Evolutionary conservation across 2,113 vertebrate genomes (phyloP), one percentile per base, ranked within the genome.

Genomic region (Aix galericulata): DNA sequence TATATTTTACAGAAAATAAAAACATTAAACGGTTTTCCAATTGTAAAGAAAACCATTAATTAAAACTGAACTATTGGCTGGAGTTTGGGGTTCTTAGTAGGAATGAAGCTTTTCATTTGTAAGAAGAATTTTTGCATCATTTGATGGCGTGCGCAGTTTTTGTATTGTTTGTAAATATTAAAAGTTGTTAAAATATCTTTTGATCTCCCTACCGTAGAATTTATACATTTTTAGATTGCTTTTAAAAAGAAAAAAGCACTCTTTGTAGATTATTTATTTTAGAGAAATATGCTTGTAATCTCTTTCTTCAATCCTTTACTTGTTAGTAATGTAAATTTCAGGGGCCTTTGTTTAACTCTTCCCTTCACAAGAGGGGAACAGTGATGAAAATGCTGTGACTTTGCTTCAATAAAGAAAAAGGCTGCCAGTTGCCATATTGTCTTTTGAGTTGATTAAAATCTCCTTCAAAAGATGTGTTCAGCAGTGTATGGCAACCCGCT

Each of bases 231-330:
- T 98, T 98, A 98, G 96, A 97, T 84, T 90, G 96, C 95, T 97
- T 88, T 93, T 94, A 92, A 94, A 94, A 93, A 90, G 80, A 96
- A 96, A 96, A 97, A 95, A 98, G 96, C 96, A 93, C 97, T 97
- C 97, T 97, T 80, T 98, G 95, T 98, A 98, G 98, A 97, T 98
- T 98, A 99, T 99, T 99, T 99, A 99, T 99, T 99, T 98, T 98
- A 98, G 98, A 97, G 96, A 97, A 91, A 94, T 93, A 93, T 32
- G 97, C 94, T 95, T 97, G 96, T 96, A 95, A 95, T 88, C 88
- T 93, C 89, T 88, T 92, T 93, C 77, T 96, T 93, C 95, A 92
- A 86, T 82, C 81, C 73, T 96, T 95, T 86, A 81, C 95, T 95
- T 96, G 81, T 97, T 96, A 97, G 93, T 94, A 94, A 89, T 97